phyloP scores from a whole-genome alignment of 92 coral and sea anemone genomes.

The Palythoa grandiflora region DNA sequence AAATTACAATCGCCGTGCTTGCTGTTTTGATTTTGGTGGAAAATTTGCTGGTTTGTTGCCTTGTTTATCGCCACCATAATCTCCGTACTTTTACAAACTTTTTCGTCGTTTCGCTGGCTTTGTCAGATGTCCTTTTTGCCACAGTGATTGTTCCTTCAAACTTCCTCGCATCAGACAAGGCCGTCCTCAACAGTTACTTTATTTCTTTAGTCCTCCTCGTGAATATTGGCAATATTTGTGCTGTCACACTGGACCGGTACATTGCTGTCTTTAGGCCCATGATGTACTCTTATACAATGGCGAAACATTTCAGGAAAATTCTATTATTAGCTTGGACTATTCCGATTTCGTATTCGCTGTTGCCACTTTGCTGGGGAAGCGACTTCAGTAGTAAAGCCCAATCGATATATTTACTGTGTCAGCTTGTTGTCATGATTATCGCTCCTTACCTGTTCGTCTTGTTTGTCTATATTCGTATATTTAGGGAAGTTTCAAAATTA shows the following conservation, averaged over 20 bases:
- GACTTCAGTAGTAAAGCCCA: constrained; percentile 43
- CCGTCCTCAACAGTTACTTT: constrained; percentile 57
- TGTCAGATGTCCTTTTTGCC: constrained; percentile 82
- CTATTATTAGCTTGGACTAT: constrained; percentile 69
- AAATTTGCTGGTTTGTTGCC: constrained; percentile 75
- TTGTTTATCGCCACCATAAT: constrained; percentile 78
- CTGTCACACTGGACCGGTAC: constrained; percentile 87
- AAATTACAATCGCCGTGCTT: constrained; percentile 60
- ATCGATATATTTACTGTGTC: constrained; percentile 60
- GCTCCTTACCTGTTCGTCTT: constrained; percentile 78
- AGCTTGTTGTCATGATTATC: constrained; percentile 71
- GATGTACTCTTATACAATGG: constrained; percentile 78
- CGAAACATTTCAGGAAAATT: constrained; percentile 73
- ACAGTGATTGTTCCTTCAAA: constrained; percentile 75
- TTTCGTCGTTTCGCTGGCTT: constrained; percentile 80
- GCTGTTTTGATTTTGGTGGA: constrained; percentile 76
- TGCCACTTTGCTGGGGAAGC: constrained; percentile 63
- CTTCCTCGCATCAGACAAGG: constrained; percentile 43
- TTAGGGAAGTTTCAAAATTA: constrained; percentile 80
- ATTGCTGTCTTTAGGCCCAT: constrained; percentile 82
- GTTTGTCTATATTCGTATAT: constrained; percentile 78
- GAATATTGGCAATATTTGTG: constrained; percentile 83
- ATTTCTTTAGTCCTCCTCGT: constrained; percentile 75
- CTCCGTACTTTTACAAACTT: constrained; percentile 79
- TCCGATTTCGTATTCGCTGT: constrained; percentile 65